Conservation (phyloP, 2,113 vertebrate genomes). For the Tichodroma muraria region DNA sequence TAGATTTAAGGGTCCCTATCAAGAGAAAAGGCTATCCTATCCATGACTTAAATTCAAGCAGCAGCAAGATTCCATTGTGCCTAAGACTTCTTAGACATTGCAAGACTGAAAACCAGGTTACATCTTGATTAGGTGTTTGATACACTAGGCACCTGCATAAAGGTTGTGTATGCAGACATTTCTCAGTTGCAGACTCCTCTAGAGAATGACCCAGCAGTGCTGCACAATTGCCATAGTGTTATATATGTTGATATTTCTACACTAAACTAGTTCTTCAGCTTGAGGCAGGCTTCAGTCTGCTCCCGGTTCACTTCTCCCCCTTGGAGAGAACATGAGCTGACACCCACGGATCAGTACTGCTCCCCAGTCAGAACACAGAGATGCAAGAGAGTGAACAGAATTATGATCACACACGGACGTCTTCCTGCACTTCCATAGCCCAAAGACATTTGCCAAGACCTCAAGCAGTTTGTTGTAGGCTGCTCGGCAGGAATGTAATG, state of each 20-base stretch:
- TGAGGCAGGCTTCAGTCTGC: background rate
- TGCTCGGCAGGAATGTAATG: background rate
- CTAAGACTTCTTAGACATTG: background rate
- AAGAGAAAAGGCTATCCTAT: background rate
- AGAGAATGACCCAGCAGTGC: background rate
- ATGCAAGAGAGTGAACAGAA: background rate
- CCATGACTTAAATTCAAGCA: background rate
- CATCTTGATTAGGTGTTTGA: background rate
- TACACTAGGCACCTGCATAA: rapidly evolving
- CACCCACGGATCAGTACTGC: background rate
- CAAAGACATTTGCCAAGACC: background rate
- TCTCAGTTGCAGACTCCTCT: background rate
- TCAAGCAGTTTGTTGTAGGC: background rate
- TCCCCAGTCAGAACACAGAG: background rate
- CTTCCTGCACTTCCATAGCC: background rate
- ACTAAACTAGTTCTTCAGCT: background rate
- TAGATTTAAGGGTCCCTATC: background rate
- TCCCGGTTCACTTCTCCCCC: background rate
- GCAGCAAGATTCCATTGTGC: background rate
- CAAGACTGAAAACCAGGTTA: background rate
- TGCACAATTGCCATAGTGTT: background rate
- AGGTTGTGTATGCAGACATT: no score
- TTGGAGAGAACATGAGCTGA: background rate
- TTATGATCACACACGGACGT: rapidly evolving
- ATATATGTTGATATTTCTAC: background rate